These are phyloP conservation scores for Tipula confusa DNA, from an alignment of 2,888 invertebrate genomes.

Conservation along the genomic window DNA sequence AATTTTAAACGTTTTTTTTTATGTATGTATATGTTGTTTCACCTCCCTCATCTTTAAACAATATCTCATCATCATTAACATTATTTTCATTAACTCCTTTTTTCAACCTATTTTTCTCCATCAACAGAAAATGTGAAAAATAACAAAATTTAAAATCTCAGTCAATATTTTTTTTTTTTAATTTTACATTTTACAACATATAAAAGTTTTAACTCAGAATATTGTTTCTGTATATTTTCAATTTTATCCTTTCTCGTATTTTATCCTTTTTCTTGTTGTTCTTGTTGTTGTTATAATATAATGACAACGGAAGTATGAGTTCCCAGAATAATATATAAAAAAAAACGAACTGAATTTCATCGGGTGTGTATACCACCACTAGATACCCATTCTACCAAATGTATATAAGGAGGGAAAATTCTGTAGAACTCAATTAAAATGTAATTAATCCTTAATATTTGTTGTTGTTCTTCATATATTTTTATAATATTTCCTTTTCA, in stretches of 20 bases:
- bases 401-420: background rate
- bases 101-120: constrained; percentile 15
- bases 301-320: constrained; percentile 20
- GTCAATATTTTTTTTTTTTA: background rate
- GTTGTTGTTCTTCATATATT: background rate
- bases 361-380: background rate
- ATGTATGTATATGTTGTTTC: background rate
- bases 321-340: background rate
- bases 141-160: background rate
- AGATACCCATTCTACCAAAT: background rate
- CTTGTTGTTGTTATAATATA: background rate
- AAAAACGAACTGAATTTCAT: background rate
- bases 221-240: background rate
- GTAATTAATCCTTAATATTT: constrained; percentile 20
- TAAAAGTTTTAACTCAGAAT: background rate
- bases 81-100: background rate
- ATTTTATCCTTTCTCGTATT: constrained; percentile 9
- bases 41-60: background rate
- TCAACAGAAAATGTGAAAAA: background rate
- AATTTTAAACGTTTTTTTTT: background rate
- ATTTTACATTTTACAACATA: constrained; percentile 14
- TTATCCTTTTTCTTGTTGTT: background rate
- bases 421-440: constrained; percentile 17
- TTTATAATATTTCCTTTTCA: too few species aligned
- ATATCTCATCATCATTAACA: background rate